Evolutionary conservation across 2,888 invertebrate genomes (phyloP), one percentile per base, ranked within the genome.

Genomic region (Platerodrilus igneus): DNA sequence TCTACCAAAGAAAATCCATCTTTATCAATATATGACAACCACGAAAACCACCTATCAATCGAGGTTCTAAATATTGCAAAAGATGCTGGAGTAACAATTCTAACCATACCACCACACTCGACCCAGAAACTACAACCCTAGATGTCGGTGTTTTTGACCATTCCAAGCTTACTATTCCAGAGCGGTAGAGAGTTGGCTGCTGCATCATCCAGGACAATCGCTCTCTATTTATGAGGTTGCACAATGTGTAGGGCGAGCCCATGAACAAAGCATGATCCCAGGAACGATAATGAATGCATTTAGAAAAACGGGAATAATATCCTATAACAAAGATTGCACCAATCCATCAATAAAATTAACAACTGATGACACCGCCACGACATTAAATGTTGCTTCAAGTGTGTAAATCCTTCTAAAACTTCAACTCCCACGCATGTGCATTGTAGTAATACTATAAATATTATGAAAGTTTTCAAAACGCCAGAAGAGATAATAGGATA

Each of bases 21-120:
- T 8, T 43, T 62, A 6, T 41, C 62, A 14, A 53, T 65, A 11
- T 48, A 47, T 23, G 62, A 63, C 43, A 65, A 64, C 35, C 56
- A 60, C 41, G 57, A 63, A 33, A 51, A 52, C 8, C 61, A 64
- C 33, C 29, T 55, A 9, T 33, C 32, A 17, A 40, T 54, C 4
- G 43, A 41, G 28, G 41, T 42, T 14, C 17, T 62, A 15, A 48
- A 61, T 31, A 37, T 50, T 25, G 59, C 57, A 22, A 58, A 60
- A 55, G 57, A 58, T 21, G 60, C 62, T 52, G 64, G 66, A 7
- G 58, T 68, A 10, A 60, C 60, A 10, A 47, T 67, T 47, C 41
- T 68, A 13, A 63, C 63, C n/a, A 53, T 69, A 32, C 65, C 64
- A 17, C 62, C 64, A 15, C 65, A 69, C 49, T 63, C 59, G 35